Evolutionary conservation across 1,140 invertebrate species (phyloP).

Genomic region (Panulirus ornatus): DNA sequence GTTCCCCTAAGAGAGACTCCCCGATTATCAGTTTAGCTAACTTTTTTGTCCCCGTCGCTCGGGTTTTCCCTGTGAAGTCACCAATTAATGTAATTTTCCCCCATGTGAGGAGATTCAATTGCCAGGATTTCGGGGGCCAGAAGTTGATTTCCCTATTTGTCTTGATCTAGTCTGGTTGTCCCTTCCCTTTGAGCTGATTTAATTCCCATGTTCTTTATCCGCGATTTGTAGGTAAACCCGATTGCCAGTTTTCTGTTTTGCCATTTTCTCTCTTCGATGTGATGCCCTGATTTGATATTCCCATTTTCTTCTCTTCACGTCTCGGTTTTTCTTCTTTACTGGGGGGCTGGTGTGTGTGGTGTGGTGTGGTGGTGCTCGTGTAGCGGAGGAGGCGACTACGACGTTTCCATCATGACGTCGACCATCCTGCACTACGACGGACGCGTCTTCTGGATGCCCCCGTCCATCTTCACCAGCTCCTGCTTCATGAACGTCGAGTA

Average conservation of each 20-base stretch:
- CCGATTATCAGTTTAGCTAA: no score
- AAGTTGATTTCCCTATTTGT: no score
- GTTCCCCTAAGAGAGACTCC: no score
- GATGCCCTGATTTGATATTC: background rate
- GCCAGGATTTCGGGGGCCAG: no score
- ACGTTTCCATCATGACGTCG: slow-evolving; percentile 39
- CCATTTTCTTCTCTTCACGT: background rate
- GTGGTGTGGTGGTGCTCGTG: background rate
- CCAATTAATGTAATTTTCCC: no score
- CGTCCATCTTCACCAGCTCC: slow-evolving; percentile 52
- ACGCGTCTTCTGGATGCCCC: slow-evolving; percentile 45
- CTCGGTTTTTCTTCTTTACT: background rate
- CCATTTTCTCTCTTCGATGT: background rate
- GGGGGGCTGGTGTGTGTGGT: no score
- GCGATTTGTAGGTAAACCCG: background rate
- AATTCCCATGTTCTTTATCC: background rate
- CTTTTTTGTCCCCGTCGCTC: no score
- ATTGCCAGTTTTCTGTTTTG: background rate
- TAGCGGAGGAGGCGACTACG: slow-evolving; percentile 54
- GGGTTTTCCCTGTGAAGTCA: no score
- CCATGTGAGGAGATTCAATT: no score
- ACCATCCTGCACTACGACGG: slow-evolving; percentile 27
- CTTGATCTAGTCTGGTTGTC: background rate
- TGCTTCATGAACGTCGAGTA: slow-evolving; percentile 55
- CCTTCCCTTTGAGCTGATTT: background rate